Base-by-base conservation (phyloP, 2,888 invertebrate genomes). In the Folsomia manolachei region DNA sequence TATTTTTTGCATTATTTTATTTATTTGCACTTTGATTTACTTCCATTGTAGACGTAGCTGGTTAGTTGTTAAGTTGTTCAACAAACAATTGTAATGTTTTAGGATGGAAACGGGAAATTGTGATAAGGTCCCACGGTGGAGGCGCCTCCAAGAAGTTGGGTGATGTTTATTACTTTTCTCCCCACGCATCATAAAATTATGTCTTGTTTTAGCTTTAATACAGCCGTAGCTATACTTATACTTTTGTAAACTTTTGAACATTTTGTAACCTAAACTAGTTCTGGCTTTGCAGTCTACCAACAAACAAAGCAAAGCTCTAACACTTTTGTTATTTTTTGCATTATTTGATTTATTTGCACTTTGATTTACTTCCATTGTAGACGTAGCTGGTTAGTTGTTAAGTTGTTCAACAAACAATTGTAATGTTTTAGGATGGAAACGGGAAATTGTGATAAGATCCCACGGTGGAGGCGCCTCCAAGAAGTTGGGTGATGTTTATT, bases 61-160 rank as follows among this genome's bases (percentile, higher is more conserved):
- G n/a, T n/a, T n/a, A n/a, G n/a, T n/a, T n/a, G n/a, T n/a, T n/a
- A n/a, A n/a, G n/a, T n/a, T n/a, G n/a, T n/a, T n/a, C n/a, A n/a
- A n/a, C n/a, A 51, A 51, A 66, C 25, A 26, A 60, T 9, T 51
- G 60, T 71, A 25, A 25, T 52, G 25, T 60, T 64, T 11, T 71
- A 71, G 79, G 79, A 1, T 79, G 79, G 79, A 74, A 72, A 52
- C 61, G 79, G 63, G 79, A 79, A 71, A 74, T 79, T 18, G 78
- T 78, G 2, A 75, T 79, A 70, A 68, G 77, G 24, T 73, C 77
- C 11, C 75, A 76, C 61, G 25, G 64, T 64, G 71, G 74, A 1
- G 63, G 74, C 53, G 70, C 75, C 23, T 71, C 71, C 1, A 60
- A 76, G 21, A 75, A 75, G 60, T 70, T 75, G n/a, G 77, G 78